Conservation (phyloP, 2,113 vertebrate genomes). For the Alectura lathami region DNA sequence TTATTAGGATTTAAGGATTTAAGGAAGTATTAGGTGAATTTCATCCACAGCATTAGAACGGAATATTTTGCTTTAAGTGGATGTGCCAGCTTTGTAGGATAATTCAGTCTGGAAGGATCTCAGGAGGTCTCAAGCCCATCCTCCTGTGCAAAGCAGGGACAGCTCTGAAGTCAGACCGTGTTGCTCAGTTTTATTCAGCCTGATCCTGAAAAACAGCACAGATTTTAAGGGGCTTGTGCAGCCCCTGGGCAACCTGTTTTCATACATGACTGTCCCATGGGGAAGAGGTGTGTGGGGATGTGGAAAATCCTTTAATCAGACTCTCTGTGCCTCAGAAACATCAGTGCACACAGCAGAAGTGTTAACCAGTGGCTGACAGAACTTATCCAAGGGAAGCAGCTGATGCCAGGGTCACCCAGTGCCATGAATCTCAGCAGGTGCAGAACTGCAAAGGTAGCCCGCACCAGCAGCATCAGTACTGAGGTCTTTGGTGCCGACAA, state of each 20-base stretch:
- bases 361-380: neutral
- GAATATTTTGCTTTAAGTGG: neutral
- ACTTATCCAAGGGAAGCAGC: neutral
- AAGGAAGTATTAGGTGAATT: neutral
- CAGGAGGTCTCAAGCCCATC: neutral
- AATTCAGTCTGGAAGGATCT: neutral
- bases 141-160: neutral
- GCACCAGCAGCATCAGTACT: neutral
- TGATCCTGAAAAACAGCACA: neutral
- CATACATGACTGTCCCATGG: neutral
- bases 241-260: neutral
- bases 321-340: neutral
- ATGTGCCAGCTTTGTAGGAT: neutral
- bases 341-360: neutral
- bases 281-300: neutral
- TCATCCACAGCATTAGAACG: neutral
- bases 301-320: neutral
- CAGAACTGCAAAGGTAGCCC: neutral
- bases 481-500: neutral
- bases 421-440: neutral
- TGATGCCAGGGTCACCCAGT: neutral
- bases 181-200: neutral
- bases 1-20: neutral
- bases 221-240: neutral
- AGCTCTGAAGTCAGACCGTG: neutral